phyloP scores from a whole-genome alignment of 2,113 vertebrate genomes.

The Macroglossus sobrinus region DNA sequence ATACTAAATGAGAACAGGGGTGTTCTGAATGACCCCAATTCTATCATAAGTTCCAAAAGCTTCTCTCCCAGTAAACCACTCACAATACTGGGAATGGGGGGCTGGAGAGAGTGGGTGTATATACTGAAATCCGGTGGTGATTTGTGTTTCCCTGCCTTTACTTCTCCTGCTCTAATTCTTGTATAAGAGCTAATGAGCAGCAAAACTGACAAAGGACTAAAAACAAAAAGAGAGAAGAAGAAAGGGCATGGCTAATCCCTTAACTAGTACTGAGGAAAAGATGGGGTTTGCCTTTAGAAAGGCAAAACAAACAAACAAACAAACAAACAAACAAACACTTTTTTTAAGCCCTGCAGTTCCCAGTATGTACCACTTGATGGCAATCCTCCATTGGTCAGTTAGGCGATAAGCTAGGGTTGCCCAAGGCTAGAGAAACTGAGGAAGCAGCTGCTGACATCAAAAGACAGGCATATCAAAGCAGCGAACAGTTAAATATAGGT shows the following conservation, averaged over 20 bases:
- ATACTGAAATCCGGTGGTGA: not conserved
- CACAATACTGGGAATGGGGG: not conserved
- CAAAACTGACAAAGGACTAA: conserved; percentile 47
- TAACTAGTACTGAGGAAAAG: conserved; percentile 17
- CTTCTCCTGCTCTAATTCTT: conserved; percentile 26
- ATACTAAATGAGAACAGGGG: not conserved
- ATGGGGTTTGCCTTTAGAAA: conserved; percentile 19
- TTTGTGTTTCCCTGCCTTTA: conserved; percentile 27
- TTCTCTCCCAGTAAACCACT: not conserved
- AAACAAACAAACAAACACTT: too few relatives aligned
- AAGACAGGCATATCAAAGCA: not conserved
- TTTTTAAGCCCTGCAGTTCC: conserved; percentile 43
- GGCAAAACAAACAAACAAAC: not conserved
- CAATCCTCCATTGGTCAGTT: conserved; percentile 62
- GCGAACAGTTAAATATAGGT: not conserved
- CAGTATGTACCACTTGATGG: conserved; percentile 56
- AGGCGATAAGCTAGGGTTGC: not conserved
- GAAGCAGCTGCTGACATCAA: conserved; percentile 32
- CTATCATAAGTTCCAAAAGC: not conserved
- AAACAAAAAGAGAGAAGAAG: not conserved
- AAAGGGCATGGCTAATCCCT: conserved; percentile 53
- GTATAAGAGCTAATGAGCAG: conserved; percentile 57
- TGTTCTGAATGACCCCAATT: conserved; percentile 28
- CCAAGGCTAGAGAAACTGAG: conserved; percentile 67
- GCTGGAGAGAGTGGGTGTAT: not conserved